Percentiles rank a stretch among this genome's conserved stretches.
These are phyloP conservation scores for Ephydatia muelleri DNA, from an alignment of 37 sponge, comb jelly and placozoan genomes.

Conservation along the genomic window DNA sequence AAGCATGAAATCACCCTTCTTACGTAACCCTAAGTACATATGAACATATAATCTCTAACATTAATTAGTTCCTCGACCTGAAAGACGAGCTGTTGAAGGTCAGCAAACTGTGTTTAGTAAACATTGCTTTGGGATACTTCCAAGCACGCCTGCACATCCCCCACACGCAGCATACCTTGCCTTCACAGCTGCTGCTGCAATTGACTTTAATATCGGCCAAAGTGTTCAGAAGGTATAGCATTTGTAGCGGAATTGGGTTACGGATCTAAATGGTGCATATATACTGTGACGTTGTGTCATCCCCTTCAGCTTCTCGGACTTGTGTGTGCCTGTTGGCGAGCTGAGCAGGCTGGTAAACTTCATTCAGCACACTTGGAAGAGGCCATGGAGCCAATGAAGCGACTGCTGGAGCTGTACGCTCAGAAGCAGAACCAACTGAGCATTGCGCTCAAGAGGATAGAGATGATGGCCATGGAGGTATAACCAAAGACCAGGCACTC, in stretches of 20 bases:
- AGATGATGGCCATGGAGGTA: slow-evolving; percentile 71
- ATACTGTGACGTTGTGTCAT: not conserved
- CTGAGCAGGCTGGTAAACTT: slow-evolving; percentile 55
- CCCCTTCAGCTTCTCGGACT: slow-evolving; percentile 74
- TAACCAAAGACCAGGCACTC: not conserved
- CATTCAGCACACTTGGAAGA: slow-evolving; percentile 79
- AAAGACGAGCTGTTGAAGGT: slow-evolving; percentile 67
- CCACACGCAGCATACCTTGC: slow-evolving; percentile 45
- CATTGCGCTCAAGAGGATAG: slow-evolving; percentile 75
- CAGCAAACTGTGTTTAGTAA: not conserved
- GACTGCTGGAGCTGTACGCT: slow-evolving; percentile 51
- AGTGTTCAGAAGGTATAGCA: slow-evolving; percentile 50
- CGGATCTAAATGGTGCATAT: not conserved
- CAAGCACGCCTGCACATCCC: not conserved
- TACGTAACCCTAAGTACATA: not conserved
- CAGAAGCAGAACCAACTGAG: slow-evolving; percentile 70
- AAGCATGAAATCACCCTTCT: not conserved
- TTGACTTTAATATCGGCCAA: slow-evolving; percentile 46
- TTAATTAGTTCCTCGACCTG: slow-evolving; percentile 39
- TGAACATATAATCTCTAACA: not conserved
- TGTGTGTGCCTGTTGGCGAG: slow-evolving; percentile 61
- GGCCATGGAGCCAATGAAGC: slow-evolving; percentile 59
- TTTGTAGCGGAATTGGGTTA: too few species aligned
- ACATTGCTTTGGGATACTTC: not conserved
- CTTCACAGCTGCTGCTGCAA: slow-evolving; percentile 48